Conservation (phyloP, 2,113 vertebrate species). For the Anguilla japonica region DNA sequence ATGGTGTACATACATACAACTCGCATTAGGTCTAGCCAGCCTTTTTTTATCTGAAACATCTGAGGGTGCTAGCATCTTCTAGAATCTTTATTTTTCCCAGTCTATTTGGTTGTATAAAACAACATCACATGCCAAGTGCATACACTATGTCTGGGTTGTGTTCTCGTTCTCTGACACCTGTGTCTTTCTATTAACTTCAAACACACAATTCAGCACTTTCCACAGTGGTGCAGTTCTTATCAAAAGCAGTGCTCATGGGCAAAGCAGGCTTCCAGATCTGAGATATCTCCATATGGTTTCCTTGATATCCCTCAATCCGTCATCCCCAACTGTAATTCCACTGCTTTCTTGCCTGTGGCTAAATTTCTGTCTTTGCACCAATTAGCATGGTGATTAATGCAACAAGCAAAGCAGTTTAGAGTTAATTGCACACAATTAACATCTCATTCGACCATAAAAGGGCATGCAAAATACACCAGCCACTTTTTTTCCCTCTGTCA, state of each 20-base stretch:
- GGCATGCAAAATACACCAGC: constrained; percentile 87
- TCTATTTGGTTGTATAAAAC: too few species aligned
- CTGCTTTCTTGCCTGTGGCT: constrained; percentile 90
- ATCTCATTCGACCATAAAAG: constrained; percentile 94
- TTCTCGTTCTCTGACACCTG: background rate
- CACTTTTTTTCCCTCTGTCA: constrained; percentile 79
- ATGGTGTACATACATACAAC: too few species aligned
- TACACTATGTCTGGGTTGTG: background rate
- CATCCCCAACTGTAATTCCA: constrained; percentile 80
- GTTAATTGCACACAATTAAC: constrained; percentile 99
- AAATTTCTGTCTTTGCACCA: constrained; percentile 97
- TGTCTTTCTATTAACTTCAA: constrained; percentile 33
- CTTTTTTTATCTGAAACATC: background rate
- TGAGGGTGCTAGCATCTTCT: background rate
- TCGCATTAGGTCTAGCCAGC: background rate
- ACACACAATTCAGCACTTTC: constrained; percentile 13
- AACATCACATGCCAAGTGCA: background rate
- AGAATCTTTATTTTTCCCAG: background rate
- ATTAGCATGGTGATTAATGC: constrained; percentile 99
- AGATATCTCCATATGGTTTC: constrained; percentile 86
- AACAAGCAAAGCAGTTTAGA: constrained; percentile 98
- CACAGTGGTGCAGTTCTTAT: constrained; percentile 42
- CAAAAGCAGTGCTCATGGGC: constrained; percentile 65
- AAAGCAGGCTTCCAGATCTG: constrained; percentile 80
- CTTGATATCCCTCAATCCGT: constrained; percentile 85